These are phyloP conservation scores for Ochropacha duplaris DNA, from an alignment of 2,888 invertebrate species.

Conservation along the genomic window DNA sequence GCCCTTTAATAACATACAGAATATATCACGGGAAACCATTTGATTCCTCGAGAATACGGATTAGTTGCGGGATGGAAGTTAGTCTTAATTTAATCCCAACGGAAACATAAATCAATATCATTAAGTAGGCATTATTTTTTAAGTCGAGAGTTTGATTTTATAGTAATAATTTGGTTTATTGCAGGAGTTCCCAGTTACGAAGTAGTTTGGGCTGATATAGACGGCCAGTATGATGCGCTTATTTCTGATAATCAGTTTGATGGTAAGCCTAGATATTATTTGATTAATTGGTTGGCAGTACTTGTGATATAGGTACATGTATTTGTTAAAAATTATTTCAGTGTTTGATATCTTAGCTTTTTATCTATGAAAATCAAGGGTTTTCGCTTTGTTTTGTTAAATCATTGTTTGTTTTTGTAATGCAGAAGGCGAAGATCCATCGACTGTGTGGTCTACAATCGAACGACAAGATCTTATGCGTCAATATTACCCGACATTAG, in stretches of 20 bases:
- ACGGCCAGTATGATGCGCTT: constrained; percentile 80
- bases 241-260: constrained; percentile 84
- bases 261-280: constrained; percentile 39
- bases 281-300: neutral
- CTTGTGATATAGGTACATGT: no score
- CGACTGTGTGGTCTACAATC: constrained; percentile 84
- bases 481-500: constrained; percentile 85
- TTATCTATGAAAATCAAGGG: neutral
- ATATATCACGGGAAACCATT: no score
- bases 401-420: constrained; percentile 12
- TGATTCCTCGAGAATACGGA: no score
- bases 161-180: constrained; percentile 16
- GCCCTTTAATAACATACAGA: no score
- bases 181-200: constrained; percentile 87
- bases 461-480: constrained; percentile 86
- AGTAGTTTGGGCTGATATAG: constrained; percentile 86
- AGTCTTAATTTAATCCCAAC: no score
- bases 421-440: constrained; percentile 70
- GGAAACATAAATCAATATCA: no score
- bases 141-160: no score
- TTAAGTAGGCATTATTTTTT: no score
- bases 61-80: no score
- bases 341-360: neutral
- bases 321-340: no score
- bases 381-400: no score